These are phyloP conservation scores for Eupithecia tripunctaria DNA, from an alignment of 2,888 invertebrate species.

Conservation along the genomic window DNA sequence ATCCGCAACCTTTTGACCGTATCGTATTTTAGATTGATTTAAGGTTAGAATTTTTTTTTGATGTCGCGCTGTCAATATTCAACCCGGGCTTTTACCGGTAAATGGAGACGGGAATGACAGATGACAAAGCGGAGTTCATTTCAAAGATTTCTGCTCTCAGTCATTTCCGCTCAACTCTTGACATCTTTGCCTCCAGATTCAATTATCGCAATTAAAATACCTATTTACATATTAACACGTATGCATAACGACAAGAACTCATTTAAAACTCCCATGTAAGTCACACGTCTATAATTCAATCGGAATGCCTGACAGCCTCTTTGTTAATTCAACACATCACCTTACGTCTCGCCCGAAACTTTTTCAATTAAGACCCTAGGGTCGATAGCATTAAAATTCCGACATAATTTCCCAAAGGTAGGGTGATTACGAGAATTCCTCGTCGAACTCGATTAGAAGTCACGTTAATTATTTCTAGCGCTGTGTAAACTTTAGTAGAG, in stretches of 20 bases:
- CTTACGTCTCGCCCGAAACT: slow-evolving; percentile 65
- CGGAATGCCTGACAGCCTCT: slow-evolving; percentile 66
- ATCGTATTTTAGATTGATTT: too few relatives aligned
- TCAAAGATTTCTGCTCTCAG: too few relatives aligned
- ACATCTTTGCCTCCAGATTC: not conserved
- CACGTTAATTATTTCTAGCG: slow-evolving; percentile 49
- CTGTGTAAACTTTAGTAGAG: slow-evolving; percentile 33
- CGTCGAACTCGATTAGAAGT: slow-evolving; percentile 49
- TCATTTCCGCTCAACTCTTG: too few relatives aligned
- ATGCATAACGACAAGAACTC: slow-evolving; percentile 53
- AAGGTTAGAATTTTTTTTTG: too few relatives aligned
- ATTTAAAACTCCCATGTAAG: slow-evolving; percentile 57
- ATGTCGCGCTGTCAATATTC: not conserved
- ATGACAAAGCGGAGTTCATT: too few relatives aligned
- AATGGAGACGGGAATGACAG: too few relatives aligned
- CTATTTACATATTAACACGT: not conserved
- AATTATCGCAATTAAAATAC: not conserved
- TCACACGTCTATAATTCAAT: slow-evolving; percentile 69
- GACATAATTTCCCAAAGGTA: slow-evolving; percentile 63
- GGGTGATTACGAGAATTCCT: slow-evolving; percentile 54
- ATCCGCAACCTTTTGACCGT: too few relatives aligned
- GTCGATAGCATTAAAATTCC: slow-evolving; percentile 76
- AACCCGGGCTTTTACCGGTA: not conserved
- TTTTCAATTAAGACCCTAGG: slow-evolving; percentile 78
- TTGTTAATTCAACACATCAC: slow-evolving; percentile 75